Evolutionary conservation across 1,140 invertebrate genomes (phyloP).

Genomic region (Eupristina koningsbergeri): DNA sequence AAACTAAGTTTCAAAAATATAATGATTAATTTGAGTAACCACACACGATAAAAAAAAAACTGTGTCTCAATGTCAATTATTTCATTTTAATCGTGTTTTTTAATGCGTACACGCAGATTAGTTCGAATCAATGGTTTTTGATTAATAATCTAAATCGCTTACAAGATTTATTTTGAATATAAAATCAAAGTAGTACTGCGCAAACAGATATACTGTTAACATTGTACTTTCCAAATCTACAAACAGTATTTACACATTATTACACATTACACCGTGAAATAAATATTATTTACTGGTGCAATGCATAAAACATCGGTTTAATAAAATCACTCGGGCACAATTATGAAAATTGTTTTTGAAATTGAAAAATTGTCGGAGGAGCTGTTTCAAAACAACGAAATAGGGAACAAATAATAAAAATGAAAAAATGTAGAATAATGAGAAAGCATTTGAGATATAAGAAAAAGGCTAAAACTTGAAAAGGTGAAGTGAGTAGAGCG

Average conservation of each 20-base stretch:
- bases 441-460: neutral
- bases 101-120: neutral
- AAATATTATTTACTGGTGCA: no score
- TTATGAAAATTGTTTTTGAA: neutral
- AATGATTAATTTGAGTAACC: neutral
- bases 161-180: neutral
- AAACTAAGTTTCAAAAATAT: neutral
- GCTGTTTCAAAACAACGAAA: neutral
- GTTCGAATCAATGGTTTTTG: neutral
- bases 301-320: neutral
- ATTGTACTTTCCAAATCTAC: neutral
- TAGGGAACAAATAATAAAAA: slow-evolving; percentile 3
- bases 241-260: neutral
- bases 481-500: neutral
- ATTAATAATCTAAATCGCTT: neutral
- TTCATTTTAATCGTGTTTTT: neutral
- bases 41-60: neutral
- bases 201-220: neutral
- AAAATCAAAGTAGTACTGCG: neutral
- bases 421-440: neutral
- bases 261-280: neutral
- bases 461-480: neutral
- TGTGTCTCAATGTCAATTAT: neutral
- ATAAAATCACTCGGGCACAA: neutral
- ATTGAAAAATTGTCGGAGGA: slow-evolving; percentile 19